Base-by-base conservation (phyloP, 2,113 vertebrate species). In the Sebastes schlegelii region DNA sequence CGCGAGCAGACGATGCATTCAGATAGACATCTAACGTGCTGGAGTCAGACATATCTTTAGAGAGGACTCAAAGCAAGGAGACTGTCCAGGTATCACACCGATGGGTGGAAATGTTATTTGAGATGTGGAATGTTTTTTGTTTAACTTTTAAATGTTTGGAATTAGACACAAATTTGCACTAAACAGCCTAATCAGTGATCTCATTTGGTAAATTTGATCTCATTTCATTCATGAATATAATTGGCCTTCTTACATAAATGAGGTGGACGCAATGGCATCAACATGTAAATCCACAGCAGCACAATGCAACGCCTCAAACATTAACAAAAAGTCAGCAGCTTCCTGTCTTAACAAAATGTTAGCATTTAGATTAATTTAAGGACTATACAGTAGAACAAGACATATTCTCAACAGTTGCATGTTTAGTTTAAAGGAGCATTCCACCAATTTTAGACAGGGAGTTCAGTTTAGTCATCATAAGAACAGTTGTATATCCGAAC, bases 1-100 rank as follows among this genome's bases (percentile, higher is more conserved):
- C 46, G 64, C 55, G 77, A 88, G 80, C 70, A 80, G 85, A 80
- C 17, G 8, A 4, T 6, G 52, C 51, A 26, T 69, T 90, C 58
- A 70, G 89, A 90, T 90, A 66, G 23, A 74, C 69, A 81, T 90
- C 91, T 79, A 52, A 49, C 26, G 46, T 49, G 63, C 58, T 42
- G 64, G 45, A 60, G 58, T 79, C 34, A 26, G 52, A 60, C 26
- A 77, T 73, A 76, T 60, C 62, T 88, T 84, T 42, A 34, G 58
- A 79, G 40, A 60, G 14, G 45, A 81, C 21, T 62, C 63, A 12
- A 55, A 49, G 42, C 46, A 71, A 84, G 76, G 65, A 83, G 81
- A 70, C 74, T 62, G 57, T 74, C 74, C 65, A 74, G 16, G 54
- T 11, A 40, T 69, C 42, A 6, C 40, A 51, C 54, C 6, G 14